Percentiles rank a stretch among this genome's conserved stretches.
Conservation (phyloP, 2,888 invertebrate genomes). For the Pyrgus malvae region DNA sequence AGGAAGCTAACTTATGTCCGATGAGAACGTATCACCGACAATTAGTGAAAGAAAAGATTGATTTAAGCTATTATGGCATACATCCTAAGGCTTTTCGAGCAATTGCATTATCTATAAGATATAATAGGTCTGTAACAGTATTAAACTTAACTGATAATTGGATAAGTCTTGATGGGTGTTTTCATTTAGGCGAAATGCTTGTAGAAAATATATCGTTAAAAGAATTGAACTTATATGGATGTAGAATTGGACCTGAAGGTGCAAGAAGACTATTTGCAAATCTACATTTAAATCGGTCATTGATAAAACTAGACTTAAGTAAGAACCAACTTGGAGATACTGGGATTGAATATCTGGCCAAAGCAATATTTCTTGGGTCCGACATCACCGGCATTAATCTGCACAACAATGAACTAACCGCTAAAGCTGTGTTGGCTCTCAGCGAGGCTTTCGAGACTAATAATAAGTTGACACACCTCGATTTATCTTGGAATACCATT, state of each 20-base stretch:
- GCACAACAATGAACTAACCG: slow-evolving; percentile 46
- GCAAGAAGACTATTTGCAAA: slow-evolving; percentile 35
- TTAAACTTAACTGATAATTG: slow-evolving; percentile 47
- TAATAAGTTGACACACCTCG: slow-evolving; percentile 40
- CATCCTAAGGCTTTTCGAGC: slow-evolving; percentile 34
- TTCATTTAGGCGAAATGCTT: slow-evolving; percentile 46
- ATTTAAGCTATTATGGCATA: slow-evolving; percentile 42
- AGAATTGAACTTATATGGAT: slow-evolving; percentile 44
- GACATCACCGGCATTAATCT: slow-evolving; percentile 41
- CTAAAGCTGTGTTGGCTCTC: slow-evolving; percentile 37
- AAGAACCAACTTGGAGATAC: slow-evolving; percentile 40
- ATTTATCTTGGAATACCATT: slow-evolving; percentile 47
- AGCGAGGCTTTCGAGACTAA: slow-evolving; percentile 42
- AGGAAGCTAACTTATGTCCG: slow-evolving; percentile 42
- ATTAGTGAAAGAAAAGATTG: slow-evolving; percentile 41
- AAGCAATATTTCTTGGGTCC: slow-evolving; percentile 37
- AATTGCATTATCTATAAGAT: slow-evolving; percentile 38
- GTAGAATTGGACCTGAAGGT: slow-evolving; percentile 43
- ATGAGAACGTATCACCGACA: slow-evolving; percentile 44
- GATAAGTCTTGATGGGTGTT: slow-evolving; percentile 44
- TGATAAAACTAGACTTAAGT: slow-evolving; percentile 39
- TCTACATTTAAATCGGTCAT: slow-evolving; percentile 36
- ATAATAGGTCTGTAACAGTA: slow-evolving; percentile 40
- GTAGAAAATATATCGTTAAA: slow-evolving; percentile 38
- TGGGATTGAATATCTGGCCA: slow-evolving; percentile 40